phyloP scores from a whole-genome alignment of 1,140 invertebrate species.

The Drosophila nebulosa region DNA sequence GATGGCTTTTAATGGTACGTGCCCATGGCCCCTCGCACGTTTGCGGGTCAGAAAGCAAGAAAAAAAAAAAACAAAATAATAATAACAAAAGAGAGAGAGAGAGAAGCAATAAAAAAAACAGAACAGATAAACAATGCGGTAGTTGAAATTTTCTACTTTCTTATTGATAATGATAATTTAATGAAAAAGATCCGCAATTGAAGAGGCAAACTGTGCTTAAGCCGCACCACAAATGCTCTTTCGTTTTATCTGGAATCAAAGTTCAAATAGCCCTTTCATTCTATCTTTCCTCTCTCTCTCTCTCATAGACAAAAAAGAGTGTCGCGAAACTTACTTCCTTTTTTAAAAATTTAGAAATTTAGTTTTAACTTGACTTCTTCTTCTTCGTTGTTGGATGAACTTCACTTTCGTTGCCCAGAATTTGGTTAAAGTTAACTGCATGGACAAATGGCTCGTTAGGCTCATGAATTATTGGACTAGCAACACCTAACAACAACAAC shows the following conservation, averaged over 20 bases:
- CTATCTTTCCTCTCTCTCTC: no score
- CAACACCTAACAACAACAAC: slow-evolving; percentile 47
- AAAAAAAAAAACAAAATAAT: not conserved
- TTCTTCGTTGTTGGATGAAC: slow-evolving; percentile 1
- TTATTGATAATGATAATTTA: slow-evolving; percentile 55
- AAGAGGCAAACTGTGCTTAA: not conserved
- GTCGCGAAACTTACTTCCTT: not conserved
- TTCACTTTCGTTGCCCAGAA: slow-evolving; percentile 49
- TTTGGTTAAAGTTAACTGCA: slow-evolving; percentile 20
- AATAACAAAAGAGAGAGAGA: not conserved
- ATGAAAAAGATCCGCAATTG: slow-evolving; percentile 12
- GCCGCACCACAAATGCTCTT: no score
- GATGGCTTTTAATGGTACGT: slow-evolving; percentile 56
- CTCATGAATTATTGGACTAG: slow-evolving; percentile 61
- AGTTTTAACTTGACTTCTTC: not conserved
- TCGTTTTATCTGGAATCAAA: no score
- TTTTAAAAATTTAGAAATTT: not conserved
- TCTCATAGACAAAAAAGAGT: not conserved
- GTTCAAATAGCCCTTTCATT: no score
- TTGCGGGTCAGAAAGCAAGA: not conserved
- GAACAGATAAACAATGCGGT: slow-evolving; percentile 7
- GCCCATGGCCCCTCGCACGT: slow-evolving; percentile 48
- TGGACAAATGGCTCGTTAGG: slow-evolving; percentile 66
- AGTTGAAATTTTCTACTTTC: slow-evolving; percentile 26
- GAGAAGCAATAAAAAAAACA: not conserved